Evolutionary conservation across 2,113 vertebrate genomes (phyloP), one percentile per base, ranked within the genome.

Genomic region (Oreochromis spilurus): DNA sequence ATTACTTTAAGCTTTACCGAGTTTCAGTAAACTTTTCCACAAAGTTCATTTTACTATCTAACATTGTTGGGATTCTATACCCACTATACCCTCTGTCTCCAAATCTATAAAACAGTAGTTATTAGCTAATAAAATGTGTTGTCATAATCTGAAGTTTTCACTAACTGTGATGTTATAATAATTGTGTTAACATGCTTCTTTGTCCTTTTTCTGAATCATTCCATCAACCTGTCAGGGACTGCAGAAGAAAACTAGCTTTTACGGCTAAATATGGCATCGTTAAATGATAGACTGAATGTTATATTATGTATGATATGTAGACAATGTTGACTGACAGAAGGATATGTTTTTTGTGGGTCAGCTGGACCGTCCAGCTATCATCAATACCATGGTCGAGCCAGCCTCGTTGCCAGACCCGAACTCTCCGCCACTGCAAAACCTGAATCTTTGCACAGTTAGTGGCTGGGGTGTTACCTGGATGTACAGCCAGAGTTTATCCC

Each of bases 381-480:
- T 96, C 58, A 96, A 91, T 31, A 2, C 29, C 57, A 62, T 26
- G 19, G 91, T 97, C 1, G 29, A 87, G 36, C 86, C 77, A 1
- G 93, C 55, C 13, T 1, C 16, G 2, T 17, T 97, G 65, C 95
- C 96, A 2, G 60, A 54, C 2, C 4, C 5, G 0, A 2, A 21
- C 24, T 36, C 70, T 1, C 87, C 79, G 1, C 82, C 88, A 2
- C 12, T 95, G 72, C 5, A 6, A 2, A 5, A 40, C n/a, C 7
- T 38, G 6, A 75, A 93, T 19, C 13, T 8, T 1, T 97, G 97
- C 84, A 93, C 84, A 1, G 97, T 97, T 55, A 97, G 96, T 4
- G 97, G 96, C 77, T 97, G 97, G 97, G 97, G 97, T 1, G 93
- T 97, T 78, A 97, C 95, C 2, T 87, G 83, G 52, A 70, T 94